phyloP scores from a whole-genome alignment of 2,797 vertebrate genomes.

The Sebastes cheni region DNA sequence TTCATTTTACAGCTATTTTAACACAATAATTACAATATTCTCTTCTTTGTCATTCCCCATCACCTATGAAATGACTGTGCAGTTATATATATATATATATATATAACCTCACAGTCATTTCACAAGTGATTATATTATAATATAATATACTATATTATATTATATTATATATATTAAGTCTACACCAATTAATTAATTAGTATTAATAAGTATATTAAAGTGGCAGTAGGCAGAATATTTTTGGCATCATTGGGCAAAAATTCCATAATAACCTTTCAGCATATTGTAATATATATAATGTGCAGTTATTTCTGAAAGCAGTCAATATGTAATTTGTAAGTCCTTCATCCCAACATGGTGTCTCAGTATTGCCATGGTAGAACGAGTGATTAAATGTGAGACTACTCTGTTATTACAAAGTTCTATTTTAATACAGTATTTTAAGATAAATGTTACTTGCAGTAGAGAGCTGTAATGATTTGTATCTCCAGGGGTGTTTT shows the following conservation, averaged over 20 bases:
- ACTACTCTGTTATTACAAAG: constrained; percentile 40
- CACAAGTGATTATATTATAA: no score
- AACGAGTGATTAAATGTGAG: constrained; percentile 37
- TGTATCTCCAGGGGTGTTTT: background rate
- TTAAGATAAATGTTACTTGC: background rate
- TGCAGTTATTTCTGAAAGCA: background rate
- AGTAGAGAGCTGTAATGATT: background rate
- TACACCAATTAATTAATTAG: no score
- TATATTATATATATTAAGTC: no score
- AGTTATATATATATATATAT: no score
- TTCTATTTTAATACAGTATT: background rate
- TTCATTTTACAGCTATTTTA: background rate
- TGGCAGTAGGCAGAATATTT: no score
- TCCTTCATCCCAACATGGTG: background rate
- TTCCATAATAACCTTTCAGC: no score
- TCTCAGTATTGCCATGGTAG: constrained; percentile 18
- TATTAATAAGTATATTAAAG: no score
- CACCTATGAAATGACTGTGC: no score
- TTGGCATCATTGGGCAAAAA: no score
- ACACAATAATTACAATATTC: background rate
- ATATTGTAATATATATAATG: background rate
- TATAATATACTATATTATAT: no score
- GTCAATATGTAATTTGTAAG: background rate
- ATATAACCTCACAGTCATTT: no score
- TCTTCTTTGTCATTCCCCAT: background rate